A percentile compares a stretch with the other conserved stretches of the same genome.
Evolutionary conservation across 2,113 vertebrate genomes (phyloP).

Genomic region (Panthera tigris): DNA sequence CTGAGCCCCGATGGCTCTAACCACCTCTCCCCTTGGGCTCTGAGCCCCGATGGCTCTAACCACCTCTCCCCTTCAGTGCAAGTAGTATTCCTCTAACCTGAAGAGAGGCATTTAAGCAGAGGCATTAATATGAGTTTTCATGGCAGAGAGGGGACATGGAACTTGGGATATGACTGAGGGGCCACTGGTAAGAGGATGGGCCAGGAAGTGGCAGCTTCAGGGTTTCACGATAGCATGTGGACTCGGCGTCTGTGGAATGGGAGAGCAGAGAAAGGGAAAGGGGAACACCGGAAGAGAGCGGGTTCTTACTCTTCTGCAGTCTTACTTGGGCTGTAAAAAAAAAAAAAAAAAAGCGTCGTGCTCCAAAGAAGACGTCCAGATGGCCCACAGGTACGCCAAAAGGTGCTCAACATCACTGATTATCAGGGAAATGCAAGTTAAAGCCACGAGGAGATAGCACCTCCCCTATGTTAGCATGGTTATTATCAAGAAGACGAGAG

Average conservation of each 20-base stretch:
- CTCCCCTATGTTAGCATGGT: not conserved
- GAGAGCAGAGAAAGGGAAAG: not conserved
- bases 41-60: too few species aligned
- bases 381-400: not conserved
- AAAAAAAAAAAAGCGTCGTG: not conserved
- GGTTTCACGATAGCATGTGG: not conserved
- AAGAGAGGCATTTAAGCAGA: not conserved
- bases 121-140: not conserved
- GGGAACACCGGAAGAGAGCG: rapidly evolving
- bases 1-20: too few species aligned
- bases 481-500: not conserved
- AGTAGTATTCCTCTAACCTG: not conserved
- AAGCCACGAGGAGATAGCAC: not conserved
- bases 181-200: not conserved
- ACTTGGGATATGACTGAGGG: not conserved
- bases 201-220: not conserved
- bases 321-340: not conserved
- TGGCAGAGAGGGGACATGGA: too few species aligned
- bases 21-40: too few species aligned
- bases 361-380: not conserved
- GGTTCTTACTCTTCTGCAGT: not conserved
- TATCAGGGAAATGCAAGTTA: not conserved
- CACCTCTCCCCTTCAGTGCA: not conserved
- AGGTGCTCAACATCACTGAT: not conserved
- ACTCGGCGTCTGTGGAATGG: not conserved